Conservation (phyloP, 1,140 invertebrate species). For the Drosophila sucinea region DNA sequence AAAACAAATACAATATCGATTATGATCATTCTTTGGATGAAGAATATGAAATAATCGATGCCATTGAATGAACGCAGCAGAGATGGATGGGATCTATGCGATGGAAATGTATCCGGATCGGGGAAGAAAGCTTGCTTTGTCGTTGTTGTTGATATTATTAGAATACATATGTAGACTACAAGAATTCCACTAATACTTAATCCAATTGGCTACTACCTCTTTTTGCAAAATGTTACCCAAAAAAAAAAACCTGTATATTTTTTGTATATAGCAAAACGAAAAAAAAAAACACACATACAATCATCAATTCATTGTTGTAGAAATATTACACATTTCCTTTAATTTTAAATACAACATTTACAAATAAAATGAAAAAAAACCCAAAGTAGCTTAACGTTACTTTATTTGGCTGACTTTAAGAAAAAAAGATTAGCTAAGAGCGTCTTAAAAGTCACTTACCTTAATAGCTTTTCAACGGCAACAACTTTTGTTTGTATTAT, state of each 20-base stretch:
- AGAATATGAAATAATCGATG: conserved; percentile 83
- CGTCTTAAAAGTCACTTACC: too few relatives aligned
- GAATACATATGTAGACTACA: neutral
- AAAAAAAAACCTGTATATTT: conserved; percentile 5
- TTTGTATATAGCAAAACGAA: conserved; percentile 9
- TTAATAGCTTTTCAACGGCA: too few relatives aligned
- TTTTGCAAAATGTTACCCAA: conserved; percentile 40
- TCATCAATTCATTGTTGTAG: conserved; percentile 34
- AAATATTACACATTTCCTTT: conserved; percentile 36
- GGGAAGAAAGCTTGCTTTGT: conserved; percentile 19
- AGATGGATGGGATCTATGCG: neutral
- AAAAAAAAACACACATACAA: neutral
- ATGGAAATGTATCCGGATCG: neutral
- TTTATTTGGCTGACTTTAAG: neutral
- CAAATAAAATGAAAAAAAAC: conserved; percentile 7
- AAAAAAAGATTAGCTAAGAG: too few relatives aligned
- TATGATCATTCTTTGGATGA: conserved; percentile 83
- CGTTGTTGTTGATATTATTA: conserved; percentile 44
- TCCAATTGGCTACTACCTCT: conserved; percentile 31
- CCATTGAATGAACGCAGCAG: conserved; percentile 68
- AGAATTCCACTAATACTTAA: neutral
- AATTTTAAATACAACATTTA: conserved; percentile 48
- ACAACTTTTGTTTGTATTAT: too few relatives aligned
- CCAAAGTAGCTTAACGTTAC: too few relatives aligned
- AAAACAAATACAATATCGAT: conserved; percentile 83